A percentile compares a stretch with the other conserved stretches of the same genome.
Evolutionary conservation across 2,797 vertebrate species (phyloP).

Genomic region (Lutjanus campechanus): DNA sequence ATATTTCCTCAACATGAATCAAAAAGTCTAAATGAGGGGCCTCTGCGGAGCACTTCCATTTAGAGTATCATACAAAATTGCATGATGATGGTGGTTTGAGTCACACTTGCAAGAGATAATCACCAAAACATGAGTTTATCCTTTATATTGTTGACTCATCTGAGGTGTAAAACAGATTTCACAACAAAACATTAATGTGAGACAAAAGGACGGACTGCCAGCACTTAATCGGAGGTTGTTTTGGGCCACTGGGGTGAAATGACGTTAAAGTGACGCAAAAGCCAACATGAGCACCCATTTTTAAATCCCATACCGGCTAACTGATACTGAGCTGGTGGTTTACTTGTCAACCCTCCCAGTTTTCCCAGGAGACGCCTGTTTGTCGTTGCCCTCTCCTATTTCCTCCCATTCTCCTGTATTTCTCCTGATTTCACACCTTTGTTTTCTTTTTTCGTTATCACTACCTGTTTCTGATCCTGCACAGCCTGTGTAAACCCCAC

Average conservation of each 20-base stretch:
- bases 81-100: conserved; percentile 43
- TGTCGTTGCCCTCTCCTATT: too few species aligned
- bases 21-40: conserved; percentile 28
- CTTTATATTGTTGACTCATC: conserved; percentile 56
- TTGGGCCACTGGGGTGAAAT: neutral
- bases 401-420: too few species aligned
- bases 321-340: neutral
- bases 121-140: conserved; percentile 22
- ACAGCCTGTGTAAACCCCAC: too few species aligned
- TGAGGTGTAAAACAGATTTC: conserved; percentile 60
- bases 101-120: conserved; percentile 36
- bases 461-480: too few species aligned
- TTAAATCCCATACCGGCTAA: neutral
- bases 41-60: conserved; percentile 13
- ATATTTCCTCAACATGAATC: conserved; percentile 28
- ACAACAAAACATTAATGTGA: conserved; percentile 45
- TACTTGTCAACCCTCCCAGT: too few species aligned
- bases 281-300: conserved; percentile 1
- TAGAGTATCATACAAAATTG: conserved; percentile 24
- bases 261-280: conserved; percentile 33
- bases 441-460: too few species aligned
- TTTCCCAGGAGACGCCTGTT: too few species aligned
- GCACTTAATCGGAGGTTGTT: conserved; percentile 19
- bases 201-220: conserved; percentile 26
- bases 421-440: too few species aligned